phyloP scores from a whole-genome alignment of 2,113 vertebrate genomes.

The Oxyruncus cristatus region DNA sequence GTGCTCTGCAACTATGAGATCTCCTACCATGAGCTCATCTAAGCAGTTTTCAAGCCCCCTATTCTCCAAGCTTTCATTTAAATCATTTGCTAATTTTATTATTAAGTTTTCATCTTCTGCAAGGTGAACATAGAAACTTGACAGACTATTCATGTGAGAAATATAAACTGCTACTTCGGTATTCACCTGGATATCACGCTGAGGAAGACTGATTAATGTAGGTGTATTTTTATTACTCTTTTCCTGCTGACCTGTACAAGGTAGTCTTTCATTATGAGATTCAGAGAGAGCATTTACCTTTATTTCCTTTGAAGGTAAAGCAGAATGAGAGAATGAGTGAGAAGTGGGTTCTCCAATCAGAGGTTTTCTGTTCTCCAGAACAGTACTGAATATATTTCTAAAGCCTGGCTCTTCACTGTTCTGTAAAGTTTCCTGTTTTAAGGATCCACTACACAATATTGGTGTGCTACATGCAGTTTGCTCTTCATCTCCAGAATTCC shows the following conservation, averaged over 20 bases:
- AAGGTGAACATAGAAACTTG: constrained; percentile 82
- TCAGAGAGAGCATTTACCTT: neutral
- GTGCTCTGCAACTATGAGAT: constrained; percentile 75
- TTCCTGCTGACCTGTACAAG: neutral
- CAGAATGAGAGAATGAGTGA: neutral
- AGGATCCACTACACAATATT: neutral
- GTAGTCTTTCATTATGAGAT: neutral
- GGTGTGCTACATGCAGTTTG: neutral
- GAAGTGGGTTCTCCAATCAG: neutral
- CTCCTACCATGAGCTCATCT: constrained; percentile 46
- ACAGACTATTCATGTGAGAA: constrained; percentile 68
- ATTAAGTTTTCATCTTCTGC: constrained; percentile 76
- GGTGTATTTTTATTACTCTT: neutral
- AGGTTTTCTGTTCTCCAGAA: neutral
- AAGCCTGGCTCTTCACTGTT: neutral
- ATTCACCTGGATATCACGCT: constrained; percentile 62
- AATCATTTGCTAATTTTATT: constrained; percentile 70
- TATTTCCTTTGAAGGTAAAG: neutral
- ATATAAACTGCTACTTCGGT: constrained; percentile 67
- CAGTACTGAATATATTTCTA: neutral
- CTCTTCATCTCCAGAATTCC: neutral
- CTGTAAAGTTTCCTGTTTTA: neutral
- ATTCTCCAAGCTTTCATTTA: constrained; percentile 65
- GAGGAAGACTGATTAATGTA: constrained; percentile 68
- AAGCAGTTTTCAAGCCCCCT: neutral